These are phyloP conservation scores for Gouania willdenowi DNA, from an alignment of 2,797 vertebrate genomes.

Conservation along the genomic window DNA sequence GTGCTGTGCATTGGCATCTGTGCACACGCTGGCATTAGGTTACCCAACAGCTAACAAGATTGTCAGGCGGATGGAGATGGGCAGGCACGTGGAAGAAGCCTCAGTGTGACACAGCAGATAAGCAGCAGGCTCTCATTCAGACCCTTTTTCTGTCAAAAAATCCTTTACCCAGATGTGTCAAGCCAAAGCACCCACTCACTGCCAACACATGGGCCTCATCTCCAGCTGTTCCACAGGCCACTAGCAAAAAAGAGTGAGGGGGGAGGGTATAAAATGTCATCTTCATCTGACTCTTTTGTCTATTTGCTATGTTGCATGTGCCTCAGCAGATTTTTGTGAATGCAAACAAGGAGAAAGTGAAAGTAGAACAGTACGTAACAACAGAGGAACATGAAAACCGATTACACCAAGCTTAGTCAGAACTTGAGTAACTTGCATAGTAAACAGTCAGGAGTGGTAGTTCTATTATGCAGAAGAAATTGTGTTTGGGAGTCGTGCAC, in stretches of 20 bases:
- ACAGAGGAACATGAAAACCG: slow-evolving; percentile 16
- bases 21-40: slow-evolving; percentile 19
- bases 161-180: slow-evolving; percentile 57
- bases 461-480: background rate
- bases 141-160: slow-evolving; percentile 57
- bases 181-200: slow-evolving; percentile 31
- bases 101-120: slow-evolving; percentile 47
- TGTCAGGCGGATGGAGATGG: slow-evolving; percentile 15
- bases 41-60: slow-evolving; percentile 40
- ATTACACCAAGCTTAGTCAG: too few relatives aligned
- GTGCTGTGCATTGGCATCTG: too few relatives aligned
- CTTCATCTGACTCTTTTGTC: background rate
- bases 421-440: too few relatives aligned
- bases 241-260: background rate
- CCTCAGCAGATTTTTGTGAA: slow-evolving; percentile 17
- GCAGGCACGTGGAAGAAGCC: slow-evolving; percentile 41
- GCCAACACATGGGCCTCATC: slow-evolving; percentile 27
- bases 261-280: background rate
- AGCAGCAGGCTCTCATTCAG: slow-evolving; percentile 41
- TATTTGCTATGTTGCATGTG: slow-evolving; percentile 30
- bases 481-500: too few relatives aligned
- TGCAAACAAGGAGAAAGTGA: slow-evolving; percentile 16
- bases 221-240: slow-evolving; percentile 41
- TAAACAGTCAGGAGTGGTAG: too few relatives aligned
- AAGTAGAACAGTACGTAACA: too few relatives aligned